These are phyloP conservation scores for Chrysogorgia sp. DNA, from an alignment of 92 coral and sea anemone species.

Conservation along the genomic window DNA sequence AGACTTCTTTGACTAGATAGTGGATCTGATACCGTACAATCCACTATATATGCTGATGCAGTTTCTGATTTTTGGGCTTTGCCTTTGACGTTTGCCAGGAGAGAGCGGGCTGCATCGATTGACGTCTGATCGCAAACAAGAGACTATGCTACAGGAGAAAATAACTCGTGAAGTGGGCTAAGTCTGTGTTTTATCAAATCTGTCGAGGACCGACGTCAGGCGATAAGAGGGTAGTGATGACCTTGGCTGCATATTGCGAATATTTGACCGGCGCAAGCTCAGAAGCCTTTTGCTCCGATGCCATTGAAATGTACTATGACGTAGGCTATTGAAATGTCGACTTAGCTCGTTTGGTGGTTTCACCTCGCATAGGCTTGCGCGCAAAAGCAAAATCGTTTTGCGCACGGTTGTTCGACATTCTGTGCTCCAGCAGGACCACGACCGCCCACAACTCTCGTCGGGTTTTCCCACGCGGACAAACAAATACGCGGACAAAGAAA, in stretches of 20 bases:
- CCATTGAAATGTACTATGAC: no score
- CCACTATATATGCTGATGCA: no score
- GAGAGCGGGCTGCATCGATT: neutral
- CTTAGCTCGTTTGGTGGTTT: slow-evolving; percentile 2
- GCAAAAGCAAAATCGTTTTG: slow-evolving; percentile 1
- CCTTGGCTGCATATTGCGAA: slow-evolving; percentile 32
- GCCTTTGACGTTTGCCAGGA: neutral
- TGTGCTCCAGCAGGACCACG: no score
- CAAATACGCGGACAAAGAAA: no score
- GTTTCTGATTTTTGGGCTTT: no score
- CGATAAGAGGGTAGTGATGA: slow-evolving; percentile 28
- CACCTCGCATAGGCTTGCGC: neutral
- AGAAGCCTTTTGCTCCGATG: neutral
- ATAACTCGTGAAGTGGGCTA: neutral
- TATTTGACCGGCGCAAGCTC: slow-evolving; percentile 25
- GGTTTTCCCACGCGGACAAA: no score
- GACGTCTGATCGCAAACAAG: neutral
- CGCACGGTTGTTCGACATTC: neutral
- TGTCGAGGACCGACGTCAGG: slow-evolving; percentile 28
- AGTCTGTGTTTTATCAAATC: slow-evolving; percentile 31
- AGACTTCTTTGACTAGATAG: no score
- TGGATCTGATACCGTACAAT: no score
- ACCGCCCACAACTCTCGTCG: no score
- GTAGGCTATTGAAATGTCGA: slow-evolving; percentile 17
- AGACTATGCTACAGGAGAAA: neutral